Evolutionary conservation across 2,797 vertebrate genomes (phyloP), one percentile per base, ranked within the genome.

Genomic region (Phrynocephalus forsythii): DNA sequence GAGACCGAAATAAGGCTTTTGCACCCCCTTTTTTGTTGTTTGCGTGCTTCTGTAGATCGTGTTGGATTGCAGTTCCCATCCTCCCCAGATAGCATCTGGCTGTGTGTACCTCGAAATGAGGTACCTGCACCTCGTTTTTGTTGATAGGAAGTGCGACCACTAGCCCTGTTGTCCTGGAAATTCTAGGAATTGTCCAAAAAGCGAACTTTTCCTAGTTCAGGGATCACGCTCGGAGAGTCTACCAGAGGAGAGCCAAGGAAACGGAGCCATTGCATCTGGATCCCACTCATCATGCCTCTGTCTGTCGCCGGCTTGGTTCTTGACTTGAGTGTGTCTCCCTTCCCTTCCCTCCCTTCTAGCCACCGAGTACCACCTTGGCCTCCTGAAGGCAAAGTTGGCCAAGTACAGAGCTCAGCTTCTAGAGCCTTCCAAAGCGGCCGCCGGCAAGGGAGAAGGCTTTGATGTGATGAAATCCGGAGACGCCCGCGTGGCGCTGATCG

Each of bases 381-480:
- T 99, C 94, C 97, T 99, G 89, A 99, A 99, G 94, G 99, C 99
- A 60, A 99, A 99, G 88, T 96, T 99, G 9, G 99, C 99, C 3
- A 99, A 99, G 75, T 99, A 99, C 95, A 97, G 99, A 96, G 97
- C 98, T 87, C 99, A 99, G 94, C 97, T 99, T 50, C 94, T 99
- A 82, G 99, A 99, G 86, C 99, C 99, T 0, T 98, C 98, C 87
- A 99, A 99, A 87, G 97, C 98, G 0, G 96, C 98, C 0, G 97
- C 98, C 0, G 97, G 96, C 5, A 99, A 99, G 96, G 99, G 99
- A 15, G 99, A 99, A 90, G 99, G 99, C 91, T 99, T 99, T 1
- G 99, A 99, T 97, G 99, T 99, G 56, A 99, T 99, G 99, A 99
- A 99, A 96, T 99, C 99, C 1, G 99, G 99, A 56, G 99, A 99